phyloP scores from a whole-genome alignment of 2,113 vertebrate genomes.

The Thinocorus orbignyianus region DNA sequence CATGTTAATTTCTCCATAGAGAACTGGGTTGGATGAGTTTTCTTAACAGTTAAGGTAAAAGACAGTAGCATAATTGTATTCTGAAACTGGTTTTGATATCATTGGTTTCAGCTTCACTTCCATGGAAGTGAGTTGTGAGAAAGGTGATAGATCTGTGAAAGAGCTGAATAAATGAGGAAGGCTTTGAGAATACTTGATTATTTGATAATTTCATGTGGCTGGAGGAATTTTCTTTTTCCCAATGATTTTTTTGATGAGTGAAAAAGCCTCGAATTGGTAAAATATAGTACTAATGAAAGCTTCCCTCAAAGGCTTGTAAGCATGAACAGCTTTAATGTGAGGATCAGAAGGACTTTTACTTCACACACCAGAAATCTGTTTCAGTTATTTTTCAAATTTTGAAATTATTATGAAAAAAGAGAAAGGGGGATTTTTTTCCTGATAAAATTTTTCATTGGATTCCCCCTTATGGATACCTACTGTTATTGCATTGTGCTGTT shows the following conservation, averaged over 20 bases:
- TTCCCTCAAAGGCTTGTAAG: not conserved
- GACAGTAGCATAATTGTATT: not conserved
- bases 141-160: not conserved
- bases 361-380: not conserved
- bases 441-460: not conserved
- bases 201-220: not conserved
- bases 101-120: not conserved
- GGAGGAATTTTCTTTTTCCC: not conserved
- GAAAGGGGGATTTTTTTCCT: not conserved
- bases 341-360: not conserved
- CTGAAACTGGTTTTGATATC: not conserved
- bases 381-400: not conserved
- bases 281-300: not conserved
- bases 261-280: not conserved
- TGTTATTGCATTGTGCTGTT: not conserved
- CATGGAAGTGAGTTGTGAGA: not conserved
- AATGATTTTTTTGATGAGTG: not conserved
- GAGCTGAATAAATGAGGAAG: not conserved
- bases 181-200: not conserved
- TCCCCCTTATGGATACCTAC: no score
- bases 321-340: not conserved
- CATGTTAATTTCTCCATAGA: not conserved
- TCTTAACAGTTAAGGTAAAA: not conserved
- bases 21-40: not conserved
- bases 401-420: fast-evolving